Base-by-base conservation (phyloP, 2,797 vertebrate species). In the Eulemur albifrons region DNA sequence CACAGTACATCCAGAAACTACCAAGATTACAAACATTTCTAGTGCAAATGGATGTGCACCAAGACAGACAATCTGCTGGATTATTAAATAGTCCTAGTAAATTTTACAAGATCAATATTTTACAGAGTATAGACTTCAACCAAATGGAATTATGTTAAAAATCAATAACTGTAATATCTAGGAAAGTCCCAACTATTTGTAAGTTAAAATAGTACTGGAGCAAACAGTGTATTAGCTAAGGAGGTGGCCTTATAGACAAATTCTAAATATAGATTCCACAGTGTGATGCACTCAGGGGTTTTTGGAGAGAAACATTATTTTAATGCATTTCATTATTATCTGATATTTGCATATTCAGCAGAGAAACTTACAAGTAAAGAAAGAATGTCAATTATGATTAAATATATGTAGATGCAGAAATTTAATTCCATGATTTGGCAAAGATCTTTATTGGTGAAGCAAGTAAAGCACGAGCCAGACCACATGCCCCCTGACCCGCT, bases 291-390 rank as follows among this genome's bases (percentile, higher is more conserved):
- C 69, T 52, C 57, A 45, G 45, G 50, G 67, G 48, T 67, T 95
- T 96, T 90, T 7, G 25, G 70, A 96, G 75, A 95, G 50, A 93
- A 89, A 81, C 17, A 12, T 25, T 88, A 35, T 95, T 92, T 95
- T 80, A 94, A 57, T 85, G 57, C 5, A 73, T 94, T 80, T 81
- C 61, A 88, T 83, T 90, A 95, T 94, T 90, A 84, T 70, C 94
- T 86, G 35, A 25, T 65, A 77, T 89, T 95, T 95, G 75, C 89
- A 88, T 81, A 95, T 96, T 96, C 86, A 96, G 57, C 59, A 82
- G 84, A 94, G 43, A 89, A 93, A 85, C 65, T 21, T 84, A 82
- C 21, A 93, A n/a, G 69, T 63, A 65, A 95, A 75, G 45, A 88
- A 93, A 80, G 59, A 72, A 73, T 96, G 72, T 25, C 63, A 83